Evolutionary conservation across 2,888 invertebrate genomes (phyloP).

Genomic region (Amphipoea oculea): DNA sequence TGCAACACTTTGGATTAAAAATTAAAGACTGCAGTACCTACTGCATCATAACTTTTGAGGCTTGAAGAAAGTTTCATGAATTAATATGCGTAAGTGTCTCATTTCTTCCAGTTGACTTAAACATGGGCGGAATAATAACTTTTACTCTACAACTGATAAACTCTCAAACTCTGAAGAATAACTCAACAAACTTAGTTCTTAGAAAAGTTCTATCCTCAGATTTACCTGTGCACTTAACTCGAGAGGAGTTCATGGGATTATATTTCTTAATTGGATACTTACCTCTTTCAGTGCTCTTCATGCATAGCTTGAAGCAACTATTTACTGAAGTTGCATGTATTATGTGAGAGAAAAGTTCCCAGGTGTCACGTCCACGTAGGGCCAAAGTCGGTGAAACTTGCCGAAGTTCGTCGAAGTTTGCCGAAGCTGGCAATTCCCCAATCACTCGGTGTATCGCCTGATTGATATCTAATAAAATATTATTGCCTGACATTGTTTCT

Average conservation of each 20-base stretch:
- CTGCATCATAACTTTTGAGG: constrained; percentile 1
- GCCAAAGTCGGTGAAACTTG: constrained; percentile 38
- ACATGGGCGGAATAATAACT: constrained; percentile 28
- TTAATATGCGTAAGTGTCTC: constrained; percentile 29
- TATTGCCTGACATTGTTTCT: constrained; percentile 60
- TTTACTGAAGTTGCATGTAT: constrained; percentile 40
- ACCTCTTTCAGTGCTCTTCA: constrained; percentile 17
- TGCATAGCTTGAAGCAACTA: constrained; percentile 33
- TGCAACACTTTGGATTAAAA: constrained; percentile 6
- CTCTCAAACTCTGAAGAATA: constrained; percentile 44
- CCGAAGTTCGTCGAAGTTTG: constrained; percentile 44
- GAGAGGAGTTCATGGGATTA: constrained; percentile 9
- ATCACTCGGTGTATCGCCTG: constrained; percentile 60
- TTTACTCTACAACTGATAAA: constrained; percentile 25
- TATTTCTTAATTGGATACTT: constrained; percentile 48
- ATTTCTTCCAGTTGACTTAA: constrained; percentile 25
- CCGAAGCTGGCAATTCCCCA: constrained; percentile 56
- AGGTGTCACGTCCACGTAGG: constrained; percentile 61
- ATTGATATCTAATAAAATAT: constrained; percentile 64
- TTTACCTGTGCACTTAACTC: constrained; percentile 23
- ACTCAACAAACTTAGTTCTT: constrained; percentile 39
- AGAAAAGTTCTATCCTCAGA: constrained; percentile 22
- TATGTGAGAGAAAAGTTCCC: constrained; percentile 56
- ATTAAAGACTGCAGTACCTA: constrained; percentile 22
- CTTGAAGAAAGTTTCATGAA: constrained; percentile 1